Evolutionary conservation across 1,140 invertebrate species (phyloP), one percentile per base, ranked within the genome.

Genomic region (Pseudomyrmex flavicornis): DNA sequence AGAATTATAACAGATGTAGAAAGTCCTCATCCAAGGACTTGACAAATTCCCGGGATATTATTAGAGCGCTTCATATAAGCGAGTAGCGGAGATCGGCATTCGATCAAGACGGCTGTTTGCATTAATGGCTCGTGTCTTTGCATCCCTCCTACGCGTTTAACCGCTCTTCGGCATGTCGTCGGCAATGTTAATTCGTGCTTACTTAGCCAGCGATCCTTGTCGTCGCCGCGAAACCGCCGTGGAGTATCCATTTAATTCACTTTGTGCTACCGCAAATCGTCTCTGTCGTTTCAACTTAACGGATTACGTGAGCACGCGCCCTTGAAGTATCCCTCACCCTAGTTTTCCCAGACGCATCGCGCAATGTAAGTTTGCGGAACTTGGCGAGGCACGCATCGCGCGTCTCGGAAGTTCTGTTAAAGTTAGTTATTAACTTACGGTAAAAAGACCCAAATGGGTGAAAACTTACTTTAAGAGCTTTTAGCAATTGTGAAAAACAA

Each of bases 161-260:
- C 44, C 35, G 61, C 74, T 44, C 66, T 75, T 75, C 59, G 59
- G 59, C 72, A 58, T 83, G 70, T 83, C 17, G 50, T 74, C 72
- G 62, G 48, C 35, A n/a, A 82, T 63, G 69, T 65, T 75, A 83
- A 83, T 65, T 65, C 44, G 48, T 63, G 70, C 80, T 76, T 63
- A 66, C 59, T 66, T 65, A 83, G 52, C 50, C 35, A 50, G 20
- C 44, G 59, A 50, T 76, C 56, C 73, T 52, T 70, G 76, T 70
- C 52, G 44, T 22, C 5, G 65, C 65, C 35, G 35, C 5, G 35
- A 17, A 74, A 74, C 44, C 35, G 17, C 70, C 35, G 56, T 13
- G 65, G 35, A 65, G 66, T 76, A 76, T 58, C 80, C 61, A 44
- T 65, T 75, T 83, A 83, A 77, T 76, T 66, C 52, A 66, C 61